Base-by-base conservation (phyloP, 2,888 invertebrate genomes). In the Dyspetes luteomarginatus region DNA sequence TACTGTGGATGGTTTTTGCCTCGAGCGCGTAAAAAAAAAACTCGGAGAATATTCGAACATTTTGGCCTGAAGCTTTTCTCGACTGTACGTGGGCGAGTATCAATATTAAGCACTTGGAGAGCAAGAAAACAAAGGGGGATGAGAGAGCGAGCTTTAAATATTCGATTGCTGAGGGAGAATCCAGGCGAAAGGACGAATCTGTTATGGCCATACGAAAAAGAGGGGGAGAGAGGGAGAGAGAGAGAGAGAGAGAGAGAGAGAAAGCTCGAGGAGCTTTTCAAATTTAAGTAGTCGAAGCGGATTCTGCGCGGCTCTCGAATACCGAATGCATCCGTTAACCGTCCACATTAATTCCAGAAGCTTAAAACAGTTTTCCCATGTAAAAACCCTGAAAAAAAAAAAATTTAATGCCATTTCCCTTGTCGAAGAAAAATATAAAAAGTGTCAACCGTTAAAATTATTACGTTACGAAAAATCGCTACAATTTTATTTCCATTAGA, bases 221-320 rank as follows among this genome's bases (percentile, higher is more conserved):
- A 30, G 7, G 30, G 7, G 7, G 30, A 30, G 30, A 30, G 30
- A 30, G 30, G 7, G 4, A 30, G 7, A n/a, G 36, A 36, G 5
- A 36, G 1, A 36, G 36, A 12, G 12, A 36, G 45, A 17, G 36
- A 36, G 12, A 36, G 7, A 45, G 12, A 30, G 36, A 7, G 19
- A 28, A n/a, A 28, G 52, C 55, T 50, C 41, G 12, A 26, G 41
- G 30, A 30, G 58, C 64, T 69, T 79, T 65, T 69, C 69, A 48
- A 64, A 79, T 64, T 79, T 68, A 62, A 67, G 68, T 73, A 62
- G 68, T 73, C 68, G 55, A 78, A 78, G 68, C 78, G 30, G 41
- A 73, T 78, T 62, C 52, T 52, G 28, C 30, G 45, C 41, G 26
- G 26, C 15, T 43, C 19, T 45, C 52, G 52, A 30, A 52, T 22